Conservation (phyloP, 2,888 invertebrate genomes). For the Conistra vaccinii region DNA sequence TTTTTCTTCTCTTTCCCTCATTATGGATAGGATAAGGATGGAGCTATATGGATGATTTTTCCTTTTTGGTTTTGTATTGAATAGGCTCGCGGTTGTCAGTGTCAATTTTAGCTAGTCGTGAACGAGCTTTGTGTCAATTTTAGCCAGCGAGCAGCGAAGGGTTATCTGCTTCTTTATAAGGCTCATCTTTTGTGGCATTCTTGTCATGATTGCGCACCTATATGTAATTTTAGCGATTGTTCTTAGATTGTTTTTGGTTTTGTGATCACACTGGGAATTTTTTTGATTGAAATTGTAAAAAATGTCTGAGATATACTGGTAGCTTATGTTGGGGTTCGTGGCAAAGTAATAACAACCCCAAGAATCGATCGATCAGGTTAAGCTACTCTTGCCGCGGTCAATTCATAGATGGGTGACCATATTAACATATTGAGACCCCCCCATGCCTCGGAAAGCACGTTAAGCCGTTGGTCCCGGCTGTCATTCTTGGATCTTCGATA, state of each 20-base stretch:
- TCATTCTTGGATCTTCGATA: too few species aligned
- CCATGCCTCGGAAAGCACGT: too few species aligned
- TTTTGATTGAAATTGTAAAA: conserved; percentile 49
- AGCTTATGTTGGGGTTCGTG: too few species aligned
- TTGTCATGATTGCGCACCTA: conserved; percentile 77
- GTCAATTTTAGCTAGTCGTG: conserved; percentile 82
- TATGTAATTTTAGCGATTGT: conserved; percentile 79
- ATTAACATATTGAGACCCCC: too few species aligned
- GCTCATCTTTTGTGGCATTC: conserved; percentile 84
- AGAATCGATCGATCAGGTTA: too few species aligned
- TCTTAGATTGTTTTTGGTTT: conserved; percentile 71
- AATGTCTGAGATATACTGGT: conserved; percentile 6
- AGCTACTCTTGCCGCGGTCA: too few species aligned
- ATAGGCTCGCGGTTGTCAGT: conserved; percentile 66
- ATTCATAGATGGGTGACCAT: too few species aligned
- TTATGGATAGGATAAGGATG: conserved; percentile 60
- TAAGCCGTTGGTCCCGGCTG: too few species aligned
- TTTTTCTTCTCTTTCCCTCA: conserved; percentile 64
- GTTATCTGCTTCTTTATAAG: conserved; percentile 67
- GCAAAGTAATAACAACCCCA: too few species aligned
- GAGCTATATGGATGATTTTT: conserved; percentile 30
- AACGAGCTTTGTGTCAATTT: conserved; percentile 82
- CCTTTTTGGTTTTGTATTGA: conserved; percentile 58
- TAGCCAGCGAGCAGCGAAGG: conserved; percentile 68
- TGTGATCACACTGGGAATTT: conserved; percentile 55